These are phyloP conservation scores for Xiphophorus couchianus DNA, from an alignment of 2,113 vertebrate genomes.

Conservation along the genomic window DNA sequence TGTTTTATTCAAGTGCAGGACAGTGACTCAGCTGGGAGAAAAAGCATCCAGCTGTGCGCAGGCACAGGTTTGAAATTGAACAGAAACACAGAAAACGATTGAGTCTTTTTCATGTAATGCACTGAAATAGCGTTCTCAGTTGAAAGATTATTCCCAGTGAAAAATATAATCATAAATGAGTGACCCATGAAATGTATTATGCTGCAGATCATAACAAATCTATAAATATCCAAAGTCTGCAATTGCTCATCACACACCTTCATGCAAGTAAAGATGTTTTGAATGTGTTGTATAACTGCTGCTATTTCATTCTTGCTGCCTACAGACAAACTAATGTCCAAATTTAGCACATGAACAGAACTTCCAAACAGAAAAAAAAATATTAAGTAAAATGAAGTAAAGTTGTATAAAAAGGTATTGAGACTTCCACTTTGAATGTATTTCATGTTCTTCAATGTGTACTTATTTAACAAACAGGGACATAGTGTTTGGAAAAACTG, in stretches of 20 bases:
- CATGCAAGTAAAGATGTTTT: background rate
- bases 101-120: background rate
- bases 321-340: background rate
- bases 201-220: background rate
- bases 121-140: background rate
- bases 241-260: background rate
- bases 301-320: background rate
- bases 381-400: background rate
- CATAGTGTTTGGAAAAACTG: too few species aligned
- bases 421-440: conserved; percentile 16
- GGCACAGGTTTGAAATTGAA: background rate
- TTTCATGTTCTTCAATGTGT: conserved; percentile 12
- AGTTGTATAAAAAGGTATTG: background rate
- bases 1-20: conserved; percentile 10
- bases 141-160: background rate
- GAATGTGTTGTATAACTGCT: background rate
- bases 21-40: conserved; percentile 6
- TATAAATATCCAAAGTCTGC: background rate
- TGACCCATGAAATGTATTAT: background rate
- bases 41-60: conserved; percentile 5
- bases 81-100: background rate
- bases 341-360: too few species aligned
- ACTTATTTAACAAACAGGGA: too few species aligned
- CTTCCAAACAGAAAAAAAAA: background rate
- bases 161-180: background rate